These are phyloP conservation scores for Diadegma fenestrale DNA, from an alignment of 2,888 invertebrate species.

Conservation along the genomic window DNA sequence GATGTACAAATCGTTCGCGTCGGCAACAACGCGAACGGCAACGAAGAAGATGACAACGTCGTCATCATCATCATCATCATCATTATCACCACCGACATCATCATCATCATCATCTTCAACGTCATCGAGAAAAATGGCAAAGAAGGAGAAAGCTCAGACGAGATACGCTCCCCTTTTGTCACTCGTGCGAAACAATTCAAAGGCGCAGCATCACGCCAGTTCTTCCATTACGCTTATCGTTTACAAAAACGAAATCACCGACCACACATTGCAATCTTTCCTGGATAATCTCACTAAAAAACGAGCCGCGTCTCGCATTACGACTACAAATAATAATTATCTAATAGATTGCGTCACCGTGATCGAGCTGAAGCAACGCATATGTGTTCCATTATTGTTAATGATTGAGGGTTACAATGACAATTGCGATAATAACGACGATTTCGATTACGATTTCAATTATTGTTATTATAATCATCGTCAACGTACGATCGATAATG, in stretches of 20 bases:
- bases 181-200: constrained; percentile 47
- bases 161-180: constrained; percentile 12
- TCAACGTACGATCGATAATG: constrained; percentile 16
- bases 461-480: constrained; percentile 64
- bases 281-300: constrained; percentile 76
- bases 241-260: constrained; percentile 83
- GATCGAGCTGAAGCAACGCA: constrained; percentile 83
- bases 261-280: constrained; percentile 81
- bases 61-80: constrained; percentile 62
- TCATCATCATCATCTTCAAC: constrained; percentile 14
- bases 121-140: constrained; percentile 12
- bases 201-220: constrained; percentile 80
- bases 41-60: constrained; percentile 52
- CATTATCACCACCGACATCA: background rate
- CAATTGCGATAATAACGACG: constrained; percentile 60
- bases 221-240: constrained; percentile 85
- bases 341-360: constrained; percentile 79
- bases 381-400: constrained; percentile 85
- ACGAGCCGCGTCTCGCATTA: constrained; percentile 76
- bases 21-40: constrained; percentile 42
- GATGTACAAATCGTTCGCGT: constrained; percentile 42
- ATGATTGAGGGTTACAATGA: constrained; percentile 78
- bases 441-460: constrained; percentile 73
- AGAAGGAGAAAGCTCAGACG: constrained; percentile 26
- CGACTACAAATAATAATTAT: constrained; percentile 65